Evolutionary conservation across 2,797 vertebrate genomes (phyloP).

Genomic region (Danio kyathit): DNA sequence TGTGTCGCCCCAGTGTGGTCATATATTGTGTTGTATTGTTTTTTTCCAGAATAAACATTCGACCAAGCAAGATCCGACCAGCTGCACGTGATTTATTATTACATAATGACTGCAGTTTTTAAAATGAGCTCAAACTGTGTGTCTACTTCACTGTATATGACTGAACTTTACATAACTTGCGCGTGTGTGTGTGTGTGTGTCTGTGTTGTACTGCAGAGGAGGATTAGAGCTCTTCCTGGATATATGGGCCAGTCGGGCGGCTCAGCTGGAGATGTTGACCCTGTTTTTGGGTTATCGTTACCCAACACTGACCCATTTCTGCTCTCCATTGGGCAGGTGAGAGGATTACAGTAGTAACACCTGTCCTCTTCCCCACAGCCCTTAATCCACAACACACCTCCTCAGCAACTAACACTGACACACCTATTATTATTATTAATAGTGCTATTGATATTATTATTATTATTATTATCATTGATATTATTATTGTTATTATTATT

Average conservation of each 20-base stretch:
- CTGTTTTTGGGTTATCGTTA: conserved; percentile 36
- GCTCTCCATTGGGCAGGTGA: conserved; percentile 50
- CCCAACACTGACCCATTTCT: conserved; percentile 57
- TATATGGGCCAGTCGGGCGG: background rate
- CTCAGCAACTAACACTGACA: conserved; percentile 57
- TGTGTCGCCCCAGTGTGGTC: too few relatives aligned
- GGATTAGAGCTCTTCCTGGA: conserved; percentile 41
- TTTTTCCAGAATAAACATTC: too few relatives aligned
- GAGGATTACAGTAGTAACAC: conserved; percentile 61
- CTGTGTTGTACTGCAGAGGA: background rate
- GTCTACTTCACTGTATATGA: background rate
- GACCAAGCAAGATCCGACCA: background rate
- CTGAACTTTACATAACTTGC: conserved; percentile 3
- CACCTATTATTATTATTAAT: background rate
- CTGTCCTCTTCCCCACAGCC: conserved; percentile 49
- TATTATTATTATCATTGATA: too few relatives aligned
- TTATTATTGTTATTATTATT: too few relatives aligned
- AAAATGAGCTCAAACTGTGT: background rate
- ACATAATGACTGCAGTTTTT: background rate
- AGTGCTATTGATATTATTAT: too few relatives aligned
- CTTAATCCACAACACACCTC: conserved; percentile 62
- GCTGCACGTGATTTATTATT: background rate
- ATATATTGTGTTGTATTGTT: too few relatives aligned
- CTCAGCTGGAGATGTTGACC: conserved; percentile 39
- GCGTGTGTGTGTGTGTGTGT: background rate